A percentile compares a stretch with the other conserved stretches of the same genome.
phyloP scores from a whole-genome alignment of 2,113 vertebrate species.

The Camelus dromedarius region DNA sequence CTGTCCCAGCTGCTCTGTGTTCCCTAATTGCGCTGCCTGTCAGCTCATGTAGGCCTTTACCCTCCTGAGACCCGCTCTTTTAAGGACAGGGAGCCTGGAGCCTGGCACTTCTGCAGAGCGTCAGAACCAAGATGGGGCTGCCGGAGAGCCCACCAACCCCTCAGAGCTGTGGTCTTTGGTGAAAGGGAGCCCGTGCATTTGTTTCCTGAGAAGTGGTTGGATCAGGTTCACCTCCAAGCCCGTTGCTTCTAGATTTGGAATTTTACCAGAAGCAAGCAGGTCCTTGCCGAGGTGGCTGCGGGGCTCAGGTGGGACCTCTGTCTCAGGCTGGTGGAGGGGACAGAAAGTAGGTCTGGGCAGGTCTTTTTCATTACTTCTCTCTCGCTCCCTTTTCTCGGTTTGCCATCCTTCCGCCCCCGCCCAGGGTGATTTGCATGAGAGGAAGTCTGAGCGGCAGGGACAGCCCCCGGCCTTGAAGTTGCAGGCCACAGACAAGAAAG shows the following conservation, averaged over 20 bases:
- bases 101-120: too few species aligned
- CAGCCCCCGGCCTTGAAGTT: slow-evolving; percentile 86
- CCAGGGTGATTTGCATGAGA: slow-evolving; percentile 86
- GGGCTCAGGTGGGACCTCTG: neutral
- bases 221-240: accelerated
- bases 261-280: neutral
- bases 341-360: slow-evolving; percentile 75
- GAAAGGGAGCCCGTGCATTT: neutral
- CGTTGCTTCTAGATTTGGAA: neutral
- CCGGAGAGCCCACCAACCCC: neutral
- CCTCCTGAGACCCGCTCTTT: neutral
- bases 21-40: neutral
- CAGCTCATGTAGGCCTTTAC: accelerated
- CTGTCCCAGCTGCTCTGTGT: neutral
- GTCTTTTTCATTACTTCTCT: slow-evolving; percentile 4
- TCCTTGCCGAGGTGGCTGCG: accelerated
- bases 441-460: slow-evolving; percentile 86
- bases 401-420: neutral
- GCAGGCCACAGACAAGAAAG: slow-evolving; percentile 85
- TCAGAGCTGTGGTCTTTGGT: neutral
- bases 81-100: neutral
- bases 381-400: slow-evolving; percentile 33
- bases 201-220: neutral
- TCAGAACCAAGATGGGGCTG: too few species aligned
- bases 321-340: neutral